phyloP scores from a whole-genome alignment of 2,797 vertebrate species.

The Scyliorhinus canicula region DNA sequence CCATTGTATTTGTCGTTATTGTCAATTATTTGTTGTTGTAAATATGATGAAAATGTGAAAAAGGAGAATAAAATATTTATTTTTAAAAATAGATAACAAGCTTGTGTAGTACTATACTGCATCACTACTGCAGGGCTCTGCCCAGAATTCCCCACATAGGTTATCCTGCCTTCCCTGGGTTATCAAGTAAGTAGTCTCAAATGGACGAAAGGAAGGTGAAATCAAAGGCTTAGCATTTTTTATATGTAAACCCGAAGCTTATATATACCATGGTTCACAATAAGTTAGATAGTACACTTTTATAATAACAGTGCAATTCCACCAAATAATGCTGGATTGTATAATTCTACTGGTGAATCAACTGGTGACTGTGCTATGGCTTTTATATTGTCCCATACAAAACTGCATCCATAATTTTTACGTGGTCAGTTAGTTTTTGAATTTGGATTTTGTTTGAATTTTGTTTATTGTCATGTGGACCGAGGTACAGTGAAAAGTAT shows the following conservation, averaged over 20 bases:
- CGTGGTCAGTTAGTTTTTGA: too few species aligned
- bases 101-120: background rate
- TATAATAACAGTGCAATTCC: background rate
- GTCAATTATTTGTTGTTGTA: too few species aligned
- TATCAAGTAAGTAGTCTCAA: background rate
- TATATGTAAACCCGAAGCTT: background rate
- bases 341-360: background rate
- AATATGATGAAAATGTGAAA: too few species aligned
- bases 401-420: too few species aligned
- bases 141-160: background rate
- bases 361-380: background rate
- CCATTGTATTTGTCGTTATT: too few species aligned
- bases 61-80: too few species aligned
- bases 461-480: too few species aligned
- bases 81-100: background rate
- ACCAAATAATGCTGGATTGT: background rate
- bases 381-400: too few species aligned
- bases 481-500: too few species aligned
- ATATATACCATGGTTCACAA: background rate
- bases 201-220: background rate
- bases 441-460: too few species aligned
- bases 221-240: background rate
- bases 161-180: background rate
- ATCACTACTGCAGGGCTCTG: background rate
- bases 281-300: background rate